phyloP scores from a whole-genome alignment of 1,140 invertebrate species.

The Achatina immaculata region DNA sequence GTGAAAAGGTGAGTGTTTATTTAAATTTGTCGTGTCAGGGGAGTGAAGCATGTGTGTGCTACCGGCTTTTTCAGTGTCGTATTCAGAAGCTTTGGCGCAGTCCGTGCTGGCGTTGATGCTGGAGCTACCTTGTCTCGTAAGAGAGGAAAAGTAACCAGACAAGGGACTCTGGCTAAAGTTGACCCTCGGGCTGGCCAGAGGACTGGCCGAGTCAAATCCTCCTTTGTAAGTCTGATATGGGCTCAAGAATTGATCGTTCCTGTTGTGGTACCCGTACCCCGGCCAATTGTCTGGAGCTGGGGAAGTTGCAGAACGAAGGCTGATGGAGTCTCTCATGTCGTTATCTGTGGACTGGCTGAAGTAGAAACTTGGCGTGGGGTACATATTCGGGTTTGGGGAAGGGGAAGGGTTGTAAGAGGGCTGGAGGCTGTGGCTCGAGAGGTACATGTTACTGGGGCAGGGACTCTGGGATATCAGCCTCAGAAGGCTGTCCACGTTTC shows the following conservation, averaged over 20 bases:
- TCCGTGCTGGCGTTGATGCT: not conserved
- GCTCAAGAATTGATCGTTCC: constrained; percentile 18
- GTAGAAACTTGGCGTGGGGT: constrained; percentile 31
- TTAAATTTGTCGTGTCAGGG: not conserved
- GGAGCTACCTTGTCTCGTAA: not conserved
- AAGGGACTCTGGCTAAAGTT: constrained; percentile 28
- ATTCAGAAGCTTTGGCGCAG: not conserved
- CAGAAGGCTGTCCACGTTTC: constrained; percentile 35
- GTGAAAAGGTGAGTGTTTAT: not conserved
- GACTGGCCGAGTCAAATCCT: constrained; percentile 4
- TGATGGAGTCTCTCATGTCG: constrained; percentile 12
- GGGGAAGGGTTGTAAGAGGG: constrained; percentile 32
- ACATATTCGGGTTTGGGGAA: constrained; percentile 25
- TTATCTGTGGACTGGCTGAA: constrained; percentile 36
- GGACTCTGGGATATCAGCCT: constrained; percentile 25
- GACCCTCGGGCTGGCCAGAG: constrained; percentile 19
- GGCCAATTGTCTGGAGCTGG: constrained; percentile 17
- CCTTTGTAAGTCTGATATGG: not conserved
- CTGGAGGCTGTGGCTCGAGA: constrained; percentile 28
- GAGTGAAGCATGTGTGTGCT: not conserved
- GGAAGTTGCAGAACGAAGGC: constrained; percentile 9
- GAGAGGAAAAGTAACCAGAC: constrained; percentile 2
- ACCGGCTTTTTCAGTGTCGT: not conserved
- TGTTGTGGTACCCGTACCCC: not conserved
- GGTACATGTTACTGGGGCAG: constrained; percentile 30